phyloP scores from a whole-genome alignment of 2,113 vertebrate species.

The Tragelaphus strepsiceros region DNA sequence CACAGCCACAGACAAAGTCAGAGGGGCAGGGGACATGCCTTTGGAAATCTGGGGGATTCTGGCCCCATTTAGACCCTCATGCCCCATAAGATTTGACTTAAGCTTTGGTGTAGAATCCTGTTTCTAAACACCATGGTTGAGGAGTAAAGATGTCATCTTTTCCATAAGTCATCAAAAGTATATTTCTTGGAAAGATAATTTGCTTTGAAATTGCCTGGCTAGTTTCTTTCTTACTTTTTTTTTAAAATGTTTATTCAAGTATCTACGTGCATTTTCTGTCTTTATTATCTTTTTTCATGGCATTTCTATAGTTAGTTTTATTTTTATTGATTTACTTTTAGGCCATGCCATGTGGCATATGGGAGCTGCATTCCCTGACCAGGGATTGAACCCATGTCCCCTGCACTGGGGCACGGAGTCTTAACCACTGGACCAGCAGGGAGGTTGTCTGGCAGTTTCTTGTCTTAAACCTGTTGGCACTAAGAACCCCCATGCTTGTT shows the following conservation, averaged over 20 bases:
- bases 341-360: not conserved
- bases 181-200: slow-evolving; percentile 37
- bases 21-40: not conserved
- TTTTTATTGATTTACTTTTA: not conserved
- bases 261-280: not conserved
- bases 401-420: not conserved
- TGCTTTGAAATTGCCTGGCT: slow-evolving; percentile 35
- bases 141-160: slow-evolving; percentile 38
- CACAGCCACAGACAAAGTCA: not conserved
- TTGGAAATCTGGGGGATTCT: not conserved
- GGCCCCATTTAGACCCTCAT: rapidly evolving
- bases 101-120: slow-evolving; percentile 30
- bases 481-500: not conserved
- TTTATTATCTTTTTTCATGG: not conserved
- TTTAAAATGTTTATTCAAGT: not conserved
- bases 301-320: not conserved
- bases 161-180: not conserved
- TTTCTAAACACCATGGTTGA: not conserved
- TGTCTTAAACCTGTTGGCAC: slow-evolving; percentile 3
- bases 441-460: not conserved
- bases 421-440: not conserved
- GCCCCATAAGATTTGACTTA: not conserved
- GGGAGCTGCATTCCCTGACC: not conserved
- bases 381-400: not conserved
- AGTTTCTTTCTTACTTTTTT: not conserved